A percentile compares a stretch with the other conserved stretches of the same genome.
phyloP scores from a whole-genome alignment of 2,797 vertebrate species.

The Pseudopleuronectes americanus region DNA sequence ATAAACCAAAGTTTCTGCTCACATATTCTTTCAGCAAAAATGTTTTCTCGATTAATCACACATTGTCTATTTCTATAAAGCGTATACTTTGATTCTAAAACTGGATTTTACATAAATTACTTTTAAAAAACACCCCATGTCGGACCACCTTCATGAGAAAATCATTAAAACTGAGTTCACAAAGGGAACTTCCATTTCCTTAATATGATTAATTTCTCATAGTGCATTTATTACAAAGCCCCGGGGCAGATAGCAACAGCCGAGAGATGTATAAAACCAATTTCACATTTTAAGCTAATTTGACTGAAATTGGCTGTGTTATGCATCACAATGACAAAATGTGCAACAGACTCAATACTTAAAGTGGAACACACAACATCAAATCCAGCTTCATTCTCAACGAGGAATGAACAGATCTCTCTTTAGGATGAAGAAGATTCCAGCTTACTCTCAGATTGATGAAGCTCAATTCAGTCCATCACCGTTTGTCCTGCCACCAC shows the following conservation, averaged over 20 bases:
- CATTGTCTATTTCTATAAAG: background rate
- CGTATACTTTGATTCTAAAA: background rate
- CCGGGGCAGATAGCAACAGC: conserved; percentile 17
- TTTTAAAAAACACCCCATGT: background rate
- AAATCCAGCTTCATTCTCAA: background rate
- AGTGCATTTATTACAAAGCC: conserved; percentile 39
- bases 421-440: conserved; percentile 22
- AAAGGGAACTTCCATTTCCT: background rate
- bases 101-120: background rate
- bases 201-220: conserved; percentile 45
- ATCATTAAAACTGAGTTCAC: conserved; percentile 18
- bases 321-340: conserved; percentile 10
- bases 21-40: background rate
- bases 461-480: background rate
- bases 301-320: conserved; percentile 14
- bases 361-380: conserved; percentile 22
- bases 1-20: background rate
- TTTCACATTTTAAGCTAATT: conserved; percentile 37
- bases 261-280: conserved; percentile 37
- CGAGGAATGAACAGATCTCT: conserved; percentile 42
- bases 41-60: background rate
- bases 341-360: conserved; percentile 12
- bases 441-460: background rate
- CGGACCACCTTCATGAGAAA: conserved; percentile 8
- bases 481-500: no score